A percentile compares a stretch with the other conserved stretches of the same genome.
phyloP scores from a whole-genome alignment of 2,797 vertebrate genomes.

The Tokudaia tokunoshimensis region DNA sequence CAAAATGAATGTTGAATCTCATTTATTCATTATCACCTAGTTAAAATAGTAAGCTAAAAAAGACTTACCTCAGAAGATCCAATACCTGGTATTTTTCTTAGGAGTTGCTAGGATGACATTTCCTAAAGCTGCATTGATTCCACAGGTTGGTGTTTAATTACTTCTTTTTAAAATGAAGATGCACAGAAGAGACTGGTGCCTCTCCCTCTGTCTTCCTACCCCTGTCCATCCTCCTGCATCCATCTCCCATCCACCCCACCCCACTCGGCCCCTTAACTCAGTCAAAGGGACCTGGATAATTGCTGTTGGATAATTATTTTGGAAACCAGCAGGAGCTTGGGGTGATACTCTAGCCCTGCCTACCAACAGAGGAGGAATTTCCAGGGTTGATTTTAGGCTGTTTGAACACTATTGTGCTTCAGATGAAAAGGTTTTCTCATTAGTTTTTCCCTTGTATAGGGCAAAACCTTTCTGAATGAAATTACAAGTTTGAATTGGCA shows the following conservation, averaged over 20 bases:
- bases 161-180: constrained; percentile 46
- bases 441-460: constrained; percentile 4
- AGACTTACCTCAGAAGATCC: background rate
- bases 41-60: constrained; percentile 51
- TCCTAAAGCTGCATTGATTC: background rate
- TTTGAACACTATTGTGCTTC: constrained; percentile 49
- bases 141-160: constrained; percentile 25
- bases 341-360: background rate
- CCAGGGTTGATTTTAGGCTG: background rate
- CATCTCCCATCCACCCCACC: no score
- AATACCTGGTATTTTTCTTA: constrained; percentile 58
- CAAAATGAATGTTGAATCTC: constrained; percentile 53
- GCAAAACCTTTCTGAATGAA: constrained; percentile 31
- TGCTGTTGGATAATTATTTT: constrained; percentile 26
- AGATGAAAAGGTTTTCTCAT: background rate
- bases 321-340: background rate
- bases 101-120: background rate
- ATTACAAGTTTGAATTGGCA: constrained; percentile 37
- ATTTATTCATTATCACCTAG: background rate
- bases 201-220: background rate
- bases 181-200: background rate
- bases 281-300: background rate
- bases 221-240: rapidly evolving
- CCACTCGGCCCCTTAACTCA: background rate
- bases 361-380: constrained; percentile 41